Conservation (phyloP, 2,888 invertebrate genomes). For the Dimorphilus gyrociliatus region DNA sequence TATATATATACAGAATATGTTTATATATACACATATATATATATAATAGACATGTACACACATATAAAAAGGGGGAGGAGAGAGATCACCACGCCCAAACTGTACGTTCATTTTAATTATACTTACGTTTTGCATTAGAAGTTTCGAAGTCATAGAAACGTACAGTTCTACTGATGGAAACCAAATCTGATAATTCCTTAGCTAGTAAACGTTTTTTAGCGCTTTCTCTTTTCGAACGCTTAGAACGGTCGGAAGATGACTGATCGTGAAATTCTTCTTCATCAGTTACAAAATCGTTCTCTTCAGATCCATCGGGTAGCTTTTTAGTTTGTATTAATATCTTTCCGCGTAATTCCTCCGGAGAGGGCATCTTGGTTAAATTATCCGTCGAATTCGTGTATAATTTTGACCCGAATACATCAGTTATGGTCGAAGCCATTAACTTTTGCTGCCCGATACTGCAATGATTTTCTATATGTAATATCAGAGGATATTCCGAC, state of each 20-base stretch:
- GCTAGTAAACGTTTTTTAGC: constrained; percentile 33
- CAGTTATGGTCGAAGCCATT: constrained; percentile 30
- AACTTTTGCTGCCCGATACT: constrained; percentile 37
- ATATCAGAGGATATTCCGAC: constrained; percentile 40
- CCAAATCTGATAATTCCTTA: constrained; percentile 40
- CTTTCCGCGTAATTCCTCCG: constrained; percentile 31
- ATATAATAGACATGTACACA: too few relatives aligned
- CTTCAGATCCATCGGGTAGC: constrained; percentile 24
- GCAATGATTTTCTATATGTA: constrained; percentile 42
- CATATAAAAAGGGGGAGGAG: too few relatives aligned
- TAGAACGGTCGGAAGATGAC: background rate
- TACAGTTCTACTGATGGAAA: constrained; percentile 36
- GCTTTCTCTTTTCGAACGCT: background rate
- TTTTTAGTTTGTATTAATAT: constrained; percentile 41
- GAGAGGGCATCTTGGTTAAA: constrained; percentile 24
- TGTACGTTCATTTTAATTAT: too few relatives aligned
- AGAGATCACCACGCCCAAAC: too few relatives aligned
- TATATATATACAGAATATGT: too few relatives aligned
- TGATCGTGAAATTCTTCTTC: constrained; percentile 42
- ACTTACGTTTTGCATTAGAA: constrained; percentile 30
- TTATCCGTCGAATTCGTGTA: constrained; percentile 15
- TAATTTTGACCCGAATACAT: constrained; percentile 33
- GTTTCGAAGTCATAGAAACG: constrained; percentile 37
- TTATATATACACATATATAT: too few relatives aligned
- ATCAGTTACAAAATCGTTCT: constrained; percentile 42